Conservation (phyloP, 1,140 invertebrate genomes). For the Drosophila parvula region DNA sequence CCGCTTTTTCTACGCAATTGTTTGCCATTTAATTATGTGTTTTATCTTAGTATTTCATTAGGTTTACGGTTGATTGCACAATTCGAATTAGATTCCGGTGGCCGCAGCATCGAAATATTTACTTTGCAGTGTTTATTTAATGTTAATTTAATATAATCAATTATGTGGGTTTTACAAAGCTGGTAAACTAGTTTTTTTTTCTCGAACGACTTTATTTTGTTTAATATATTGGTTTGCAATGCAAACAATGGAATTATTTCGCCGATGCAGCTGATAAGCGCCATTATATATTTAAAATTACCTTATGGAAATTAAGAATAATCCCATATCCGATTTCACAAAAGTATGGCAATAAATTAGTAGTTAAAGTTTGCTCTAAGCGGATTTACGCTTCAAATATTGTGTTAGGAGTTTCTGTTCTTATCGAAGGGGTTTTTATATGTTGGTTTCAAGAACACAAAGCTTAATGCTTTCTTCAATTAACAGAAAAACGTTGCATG, state of each 20-base stretch:
- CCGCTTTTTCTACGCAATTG: constrained; percentile 28
- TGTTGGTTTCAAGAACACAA: constrained; percentile 16
- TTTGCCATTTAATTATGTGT: constrained; percentile 68
- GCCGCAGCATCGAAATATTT: constrained; percentile 47
- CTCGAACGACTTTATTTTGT: constrained; percentile 2
- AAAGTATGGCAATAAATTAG: constrained; percentile 1
- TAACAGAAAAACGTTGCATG: constrained; percentile 51
- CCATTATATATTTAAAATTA: constrained; percentile 16
- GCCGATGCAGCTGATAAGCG: constrained; percentile 36
- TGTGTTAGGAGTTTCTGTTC: too few species aligned
- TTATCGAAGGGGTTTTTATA: too few species aligned
- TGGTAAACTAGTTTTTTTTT: constrained; percentile 10
- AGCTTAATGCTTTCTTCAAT: constrained; percentile 57
- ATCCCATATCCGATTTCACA: constrained; percentile 3
- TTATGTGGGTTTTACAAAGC: constrained; percentile 45
- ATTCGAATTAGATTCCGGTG: constrained; percentile 30
- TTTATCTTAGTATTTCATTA: constrained; percentile 70
- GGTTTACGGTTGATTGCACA: constrained; percentile 55
- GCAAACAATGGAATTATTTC: constrained; percentile 56
- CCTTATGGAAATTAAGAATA: constrained; percentile 13
- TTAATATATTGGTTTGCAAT: constrained; percentile 10
- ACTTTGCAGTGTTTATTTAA: constrained; percentile 63
- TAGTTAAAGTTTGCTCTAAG: constrained; percentile 16
- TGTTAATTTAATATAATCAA: constrained; percentile 73
- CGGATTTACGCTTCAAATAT: neutral